Base-by-base conservation (phyloP, 2,888 invertebrate species). In the Cabera pusaria region DNA sequence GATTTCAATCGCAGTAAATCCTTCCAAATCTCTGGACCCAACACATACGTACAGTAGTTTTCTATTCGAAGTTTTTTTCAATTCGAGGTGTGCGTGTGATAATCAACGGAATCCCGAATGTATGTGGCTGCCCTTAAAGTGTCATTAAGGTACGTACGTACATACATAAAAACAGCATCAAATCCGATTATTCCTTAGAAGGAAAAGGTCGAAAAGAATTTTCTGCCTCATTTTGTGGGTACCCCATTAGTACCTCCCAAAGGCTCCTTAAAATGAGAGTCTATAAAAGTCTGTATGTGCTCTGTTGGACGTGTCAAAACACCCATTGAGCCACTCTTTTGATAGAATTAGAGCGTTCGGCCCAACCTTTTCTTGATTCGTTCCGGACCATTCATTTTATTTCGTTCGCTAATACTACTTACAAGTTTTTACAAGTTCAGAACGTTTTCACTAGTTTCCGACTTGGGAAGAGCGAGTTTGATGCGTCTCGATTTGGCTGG, bases 401-500 rank as follows among this genome's bases (percentile, higher is more conserved):
- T 62, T 60, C 52, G 48, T 52, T 56, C 52, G 35, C 45, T 53
- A 55, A 54, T 55, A 66, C 67, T 65, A 64, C 67, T 65, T 63
- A 65, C 64, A 62, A 72, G 52, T 72, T 71, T 57, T 63, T 59
- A 59, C 57, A 63, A 72, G 64, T 72, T 64, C 31, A 28, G 46
- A 61, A 40, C 56, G 56, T 56, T 68, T 64, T 56, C 52, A 36
- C 44, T 49, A 56, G 56, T 56, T 54, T 49, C 44, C 48, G 50
- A 58, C 55, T 59, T 58, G 2, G 27, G 18, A 14, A 26, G 36
- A 25, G 21, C 11, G 33, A 19, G 27, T 11, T 33, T 8, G 14
- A 24, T 23, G 33, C 27, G 23, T 29, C 19, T 22, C 18, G 19
- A 19, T 32, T 32, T 20, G 20, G 39, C 9, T n/a, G 6, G 1